phyloP scores from a whole-genome alignment of 2,113 vertebrate species.

The Grallaria varia region DNA sequence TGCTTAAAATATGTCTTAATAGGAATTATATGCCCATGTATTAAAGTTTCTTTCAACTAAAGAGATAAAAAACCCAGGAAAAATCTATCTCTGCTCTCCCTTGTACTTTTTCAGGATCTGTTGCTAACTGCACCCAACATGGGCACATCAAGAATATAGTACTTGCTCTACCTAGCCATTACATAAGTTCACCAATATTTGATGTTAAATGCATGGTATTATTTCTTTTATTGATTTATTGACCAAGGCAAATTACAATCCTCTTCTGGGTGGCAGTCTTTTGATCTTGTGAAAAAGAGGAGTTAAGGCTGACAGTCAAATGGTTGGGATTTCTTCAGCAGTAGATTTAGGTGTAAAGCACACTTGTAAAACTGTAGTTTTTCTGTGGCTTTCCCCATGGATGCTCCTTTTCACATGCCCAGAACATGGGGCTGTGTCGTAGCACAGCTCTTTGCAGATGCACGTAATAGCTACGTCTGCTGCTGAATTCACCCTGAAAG shows the following conservation, averaged over 20 bases:
- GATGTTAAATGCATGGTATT: neutral
- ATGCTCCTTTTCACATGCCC: neutral
- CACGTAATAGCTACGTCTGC: rapidly evolving
- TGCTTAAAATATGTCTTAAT: neutral
- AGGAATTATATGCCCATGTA: neutral
- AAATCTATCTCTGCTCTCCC: neutral
- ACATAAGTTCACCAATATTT: neutral
- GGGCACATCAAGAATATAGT: neutral
- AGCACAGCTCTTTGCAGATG: neutral
- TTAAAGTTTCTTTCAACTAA: neutral
- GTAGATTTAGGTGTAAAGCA: neutral
- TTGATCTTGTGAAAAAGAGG: neutral
- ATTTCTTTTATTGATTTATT: neutral
- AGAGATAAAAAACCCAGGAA: neutral
- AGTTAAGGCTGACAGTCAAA: neutral
- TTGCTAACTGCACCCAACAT: neutral
- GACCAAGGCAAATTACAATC: neutral
- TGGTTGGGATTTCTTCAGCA: neutral
- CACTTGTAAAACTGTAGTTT: neutral
- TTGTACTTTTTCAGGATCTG: neutral
- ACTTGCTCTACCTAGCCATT: neutral
- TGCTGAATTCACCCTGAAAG: neutral
- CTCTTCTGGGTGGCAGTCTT: neutral
- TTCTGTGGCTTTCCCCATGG: neutral
- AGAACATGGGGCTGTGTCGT: neutral